These are phyloP conservation scores for Syngnathoides biaculeatus DNA, from an alignment of 2,113 vertebrate genomes.

Conservation along the genomic window DNA sequence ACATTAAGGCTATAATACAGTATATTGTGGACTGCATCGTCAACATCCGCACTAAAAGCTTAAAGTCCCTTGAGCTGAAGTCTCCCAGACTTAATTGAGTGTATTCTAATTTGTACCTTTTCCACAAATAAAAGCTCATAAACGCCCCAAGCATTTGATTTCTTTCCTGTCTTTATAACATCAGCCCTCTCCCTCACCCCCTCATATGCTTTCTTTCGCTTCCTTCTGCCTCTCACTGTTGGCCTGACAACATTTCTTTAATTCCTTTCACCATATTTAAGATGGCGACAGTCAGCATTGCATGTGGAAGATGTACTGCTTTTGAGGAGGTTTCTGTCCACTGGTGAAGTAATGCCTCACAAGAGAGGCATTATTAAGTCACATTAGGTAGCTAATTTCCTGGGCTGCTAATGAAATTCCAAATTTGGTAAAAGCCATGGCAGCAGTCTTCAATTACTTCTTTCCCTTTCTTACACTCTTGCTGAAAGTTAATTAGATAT, in stretches of 20 bases:
- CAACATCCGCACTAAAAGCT: slow-evolving; percentile 62
- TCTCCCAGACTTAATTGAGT: slow-evolving; percentile 69
- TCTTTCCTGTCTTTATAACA: slow-evolving; percentile 54
- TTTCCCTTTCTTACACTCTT: slow-evolving; percentile 46
- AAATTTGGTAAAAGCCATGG: slow-evolving; percentile 26
- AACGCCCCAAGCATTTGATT: slow-evolving; percentile 64
- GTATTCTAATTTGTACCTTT: slow-evolving; percentile 70
- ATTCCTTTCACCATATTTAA: slow-evolving; percentile 23
- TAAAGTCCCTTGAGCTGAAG: slow-evolving; percentile 62
- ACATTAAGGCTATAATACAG: slow-evolving; percentile 49
- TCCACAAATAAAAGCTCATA: slow-evolving; percentile 61
- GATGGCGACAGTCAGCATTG: slow-evolving; percentile 26
- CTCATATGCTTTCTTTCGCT: slow-evolving; percentile 28
- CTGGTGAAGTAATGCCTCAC: neutral
- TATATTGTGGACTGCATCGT: slow-evolving; percentile 47
- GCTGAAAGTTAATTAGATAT: slow-evolving; percentile 58
- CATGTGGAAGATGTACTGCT: slow-evolving; percentile 17
- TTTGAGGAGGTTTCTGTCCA: slow-evolving; percentile 20
- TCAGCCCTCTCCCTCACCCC: slow-evolving; percentile 43
- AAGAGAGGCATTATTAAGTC: slow-evolving; percentile 26
- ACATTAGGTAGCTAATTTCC: slow-evolving; percentile 39
- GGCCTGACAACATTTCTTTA: slow-evolving; percentile 46
- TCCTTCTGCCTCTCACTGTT: slow-evolving; percentile 29
- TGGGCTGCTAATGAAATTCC: slow-evolving; percentile 45
- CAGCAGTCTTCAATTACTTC: slow-evolving; percentile 45